phyloP scores from a whole-genome alignment of 2,888 invertebrate species.

The Chrysolina haemoptera region DNA sequence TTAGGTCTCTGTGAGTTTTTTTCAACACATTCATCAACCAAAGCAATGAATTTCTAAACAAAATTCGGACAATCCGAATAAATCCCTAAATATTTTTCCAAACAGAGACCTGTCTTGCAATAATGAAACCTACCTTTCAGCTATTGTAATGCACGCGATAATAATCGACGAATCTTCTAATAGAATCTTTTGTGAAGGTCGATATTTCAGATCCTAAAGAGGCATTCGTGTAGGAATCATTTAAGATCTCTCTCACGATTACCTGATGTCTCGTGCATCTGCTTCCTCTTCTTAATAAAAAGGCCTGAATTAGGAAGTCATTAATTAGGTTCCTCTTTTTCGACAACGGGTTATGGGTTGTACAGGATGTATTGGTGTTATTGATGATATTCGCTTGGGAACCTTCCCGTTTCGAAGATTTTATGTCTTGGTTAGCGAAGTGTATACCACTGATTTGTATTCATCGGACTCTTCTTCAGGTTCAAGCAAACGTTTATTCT shows the following conservation, averaged over 20 bases:
- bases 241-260: slow-evolving; percentile 10
- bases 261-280: slow-evolving; percentile 25
- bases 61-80: neutral
- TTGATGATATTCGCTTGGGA: neutral
- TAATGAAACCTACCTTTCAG: neutral
- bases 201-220: slow-evolving; percentile 12
- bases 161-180: neutral
- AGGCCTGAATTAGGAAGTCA: slow-evolving; percentile 21
- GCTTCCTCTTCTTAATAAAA: slow-evolving; percentile 29
- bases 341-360: neutral
- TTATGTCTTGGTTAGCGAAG: neutral
- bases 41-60: neutral
- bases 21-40: too few species aligned
- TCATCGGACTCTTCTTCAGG: too few species aligned
- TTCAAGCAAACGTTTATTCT: too few species aligned
- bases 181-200: neutral
- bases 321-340: slow-evolving; percentile 27
- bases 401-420: neutral
- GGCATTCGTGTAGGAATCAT: slow-evolving; percentile 22
- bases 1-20: too few species aligned
- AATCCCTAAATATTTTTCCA: neutral
- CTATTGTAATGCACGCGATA: neutral
- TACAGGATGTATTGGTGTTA: slow-evolving; percentile 1
- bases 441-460: too few species aligned
- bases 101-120: too few species aligned